Base-by-base conservation (phyloP, 2,113 vertebrate genomes). In the Chlamydotis undulata region DNA sequence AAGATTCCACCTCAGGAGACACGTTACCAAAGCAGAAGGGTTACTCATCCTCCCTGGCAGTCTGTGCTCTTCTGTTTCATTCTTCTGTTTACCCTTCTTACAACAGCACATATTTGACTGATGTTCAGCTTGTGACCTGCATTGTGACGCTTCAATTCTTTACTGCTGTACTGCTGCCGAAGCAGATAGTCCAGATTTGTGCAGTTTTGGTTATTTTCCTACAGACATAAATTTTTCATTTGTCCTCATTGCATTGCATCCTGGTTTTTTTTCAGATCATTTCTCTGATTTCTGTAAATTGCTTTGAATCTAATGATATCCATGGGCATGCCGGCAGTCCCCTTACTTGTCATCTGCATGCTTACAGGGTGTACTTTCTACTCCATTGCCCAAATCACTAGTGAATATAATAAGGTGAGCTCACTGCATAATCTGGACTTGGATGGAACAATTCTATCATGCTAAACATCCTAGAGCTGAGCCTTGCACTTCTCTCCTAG, bases 331-430 rank as follows among this genome's bases (percentile, higher is more conserved):
- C 57, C 11, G 1, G 63, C 37, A 77, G 79, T 83, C 49, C 89
- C 43, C 45, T 83, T 76, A 65, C 79, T 96, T 86, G 79, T 88
- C 75, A 50, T 74, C 75, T 49, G 59, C 50, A 37, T 70, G 79
- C 63, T 94, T 83, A 83, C 86, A 90, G 61, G 50, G 22, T 86
- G 15, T 70, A 7, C 88, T 93, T 97, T 86, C 85, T 97, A 89
- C 75, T 94, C 76, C 83, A 70, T 80, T 92, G 89, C 71, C 68
- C 63, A 95, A 77, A 92, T 93, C 9, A 6, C 85, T 76, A 59
- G 47, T 65, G 68, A 92, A 55, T 88, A 47, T 80, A 77, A 31
- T 65, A 86, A 88, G 41, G 69, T 73, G 63, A 93, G 19, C 55
- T 93, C 76, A 59, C 56, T 86, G 71, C 76, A 81, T 81, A 86